These are phyloP conservation scores for Hydrolagus colliei DNA, from an alignment of 2,797 vertebrate genomes.

Conservation along the genomic window DNA sequence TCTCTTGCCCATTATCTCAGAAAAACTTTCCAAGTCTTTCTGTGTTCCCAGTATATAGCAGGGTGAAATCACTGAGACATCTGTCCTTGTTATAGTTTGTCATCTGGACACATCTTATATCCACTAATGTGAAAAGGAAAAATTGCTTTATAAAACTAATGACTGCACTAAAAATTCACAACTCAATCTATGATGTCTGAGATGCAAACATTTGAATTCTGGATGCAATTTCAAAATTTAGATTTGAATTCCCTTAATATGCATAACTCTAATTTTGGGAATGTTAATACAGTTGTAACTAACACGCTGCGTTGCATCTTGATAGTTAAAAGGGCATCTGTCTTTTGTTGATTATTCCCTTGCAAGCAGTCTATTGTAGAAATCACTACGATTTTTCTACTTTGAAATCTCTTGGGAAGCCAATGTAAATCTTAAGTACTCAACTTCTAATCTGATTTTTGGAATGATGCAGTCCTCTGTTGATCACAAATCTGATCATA, in stretches of 20 bases:
- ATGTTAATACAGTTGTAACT: slow-evolving; percentile 11
- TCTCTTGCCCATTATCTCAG: no score
- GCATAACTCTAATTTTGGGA: neutral
- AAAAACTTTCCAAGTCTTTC: no score
- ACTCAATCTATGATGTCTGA: neutral
- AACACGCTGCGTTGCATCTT: neutral
- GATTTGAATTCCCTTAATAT: neutral
- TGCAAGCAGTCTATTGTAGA: neutral
- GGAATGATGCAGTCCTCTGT: slow-evolving; percentile 8
- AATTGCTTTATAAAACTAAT: no score
- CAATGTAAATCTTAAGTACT: slow-evolving; percentile 17
- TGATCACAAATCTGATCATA: slow-evolving; percentile 18
- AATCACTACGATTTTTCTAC: neutral
- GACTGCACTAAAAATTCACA: neutral
- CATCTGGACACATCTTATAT: no score
- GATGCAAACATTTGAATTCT: neutral
- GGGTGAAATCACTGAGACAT: neutral
- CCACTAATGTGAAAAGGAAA: no score
- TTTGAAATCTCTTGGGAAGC: neutral
- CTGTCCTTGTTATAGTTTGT: neutral
- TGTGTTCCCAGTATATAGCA: no score
- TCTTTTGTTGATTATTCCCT: slow-evolving; percentile 22
- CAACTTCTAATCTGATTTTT: slow-evolving; percentile 27
- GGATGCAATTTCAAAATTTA: neutral
- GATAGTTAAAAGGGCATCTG: neutral